Conservation (phyloP, 2,113 vertebrate species). For the Conger conger region DNA sequence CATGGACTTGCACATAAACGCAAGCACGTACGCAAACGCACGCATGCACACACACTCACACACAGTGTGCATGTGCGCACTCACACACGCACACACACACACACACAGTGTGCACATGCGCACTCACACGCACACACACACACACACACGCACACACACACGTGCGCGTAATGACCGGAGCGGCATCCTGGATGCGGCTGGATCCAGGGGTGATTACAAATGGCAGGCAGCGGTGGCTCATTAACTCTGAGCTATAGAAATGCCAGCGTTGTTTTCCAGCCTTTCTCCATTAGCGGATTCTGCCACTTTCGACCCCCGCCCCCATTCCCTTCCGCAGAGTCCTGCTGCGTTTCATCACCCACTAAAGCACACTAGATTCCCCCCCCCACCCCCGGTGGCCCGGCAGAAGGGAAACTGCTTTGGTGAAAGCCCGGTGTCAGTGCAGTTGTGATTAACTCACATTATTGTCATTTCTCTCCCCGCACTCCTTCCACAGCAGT, state of each 20-base stretch:
- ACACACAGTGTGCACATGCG: too few species aligned
- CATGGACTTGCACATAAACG: too few species aligned
- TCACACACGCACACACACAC: neutral
- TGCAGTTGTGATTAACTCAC: constrained; percentile 1
- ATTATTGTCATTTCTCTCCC: neutral
- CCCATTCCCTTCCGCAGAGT: neutral
- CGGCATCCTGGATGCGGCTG: neutral
- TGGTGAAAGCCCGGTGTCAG: neutral
- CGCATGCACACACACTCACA: neutral
- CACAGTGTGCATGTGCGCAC: neutral
- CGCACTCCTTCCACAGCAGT: neutral
- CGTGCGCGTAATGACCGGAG: neutral
- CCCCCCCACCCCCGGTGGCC: too few species aligned
- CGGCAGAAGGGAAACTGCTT: neutral
- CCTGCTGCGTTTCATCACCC: constrained; percentile 10
- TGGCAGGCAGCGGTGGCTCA: neutral
- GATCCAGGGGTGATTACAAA: neutral
- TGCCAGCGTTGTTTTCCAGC: constrained; percentile 6
- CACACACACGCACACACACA: neutral
- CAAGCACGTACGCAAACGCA: too few species aligned
- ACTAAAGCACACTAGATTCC: constrained; percentile 6
- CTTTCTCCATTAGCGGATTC: constrained; percentile 17
- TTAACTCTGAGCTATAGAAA: constrained; percentile 21
- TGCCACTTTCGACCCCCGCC: neutral
- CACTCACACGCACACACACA: neutral